Base-by-base conservation (phyloP, 2,797 vertebrate species). In the Percopsis omiscomaycus region DNA sequence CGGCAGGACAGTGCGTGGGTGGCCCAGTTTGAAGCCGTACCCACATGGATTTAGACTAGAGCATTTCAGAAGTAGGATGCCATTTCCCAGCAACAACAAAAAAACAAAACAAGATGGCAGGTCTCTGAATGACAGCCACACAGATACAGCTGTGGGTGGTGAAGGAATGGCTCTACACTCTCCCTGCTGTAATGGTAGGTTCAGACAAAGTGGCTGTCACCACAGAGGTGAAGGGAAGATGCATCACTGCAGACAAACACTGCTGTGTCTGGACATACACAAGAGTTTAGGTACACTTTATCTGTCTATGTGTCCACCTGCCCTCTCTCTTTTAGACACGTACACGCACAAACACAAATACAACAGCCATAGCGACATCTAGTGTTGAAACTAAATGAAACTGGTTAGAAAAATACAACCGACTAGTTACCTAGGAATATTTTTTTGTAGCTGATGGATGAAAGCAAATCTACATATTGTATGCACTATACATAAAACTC, bases 141-240 rank as follows among this genome's bases (percentile, higher is more conserved):
- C 29, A 22, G 65, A 80, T 56, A 67, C 58, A 75, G 68, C 45
- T 42, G 27, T 49, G 29, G 27, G 45, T 4, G 71, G 74, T 80
- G 66, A 80, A 62, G 51, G 57, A 62, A 46, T 74, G 74, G 66
- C 22, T 68, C 69, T 79, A 49, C 0, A 28, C 30, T 54, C 46
- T 45, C 64, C 53, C 63, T 49, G 52, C 8, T 69, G 57, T 75
- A 54, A 51, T 59, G 57, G 14, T 52, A 42, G 61, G 12, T 37
- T 62, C 64, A 81, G 72, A 79, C 59, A 27, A 45, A 83, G 15
- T 69, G 56, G 57, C 59, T 70, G 75, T 79, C 68, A 63, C 57
- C 68, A 62, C 65, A 28, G 14, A 62, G 68, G 78, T 12, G 32
- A 50, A 51, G 46, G 59, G 44, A 45, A 71, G 62, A 74, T 76